Conservation (phyloP, 2,888 invertebrate species). For the Drosophila meridionalis region DNA sequence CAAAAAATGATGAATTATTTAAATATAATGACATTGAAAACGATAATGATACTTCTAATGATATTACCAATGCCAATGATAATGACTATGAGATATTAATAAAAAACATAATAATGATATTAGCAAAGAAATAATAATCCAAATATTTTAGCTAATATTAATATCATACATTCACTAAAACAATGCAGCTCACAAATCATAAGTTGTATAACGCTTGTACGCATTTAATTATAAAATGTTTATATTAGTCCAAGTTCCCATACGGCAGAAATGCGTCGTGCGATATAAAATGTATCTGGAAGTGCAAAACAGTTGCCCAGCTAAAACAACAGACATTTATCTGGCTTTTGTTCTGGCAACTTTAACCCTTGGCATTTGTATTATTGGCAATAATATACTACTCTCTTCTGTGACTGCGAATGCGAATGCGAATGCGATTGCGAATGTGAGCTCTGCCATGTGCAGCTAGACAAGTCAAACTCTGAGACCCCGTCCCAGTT, state of each 20-base stretch:
- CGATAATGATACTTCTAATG: not conserved
- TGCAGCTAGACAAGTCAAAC: conserved; percentile 27
- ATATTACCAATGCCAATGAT: not conserved
- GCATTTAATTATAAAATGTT: conserved; percentile 21
- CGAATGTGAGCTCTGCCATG: conserved; percentile 30
- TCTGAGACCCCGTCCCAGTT: not conserved
- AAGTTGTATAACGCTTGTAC: not conserved
- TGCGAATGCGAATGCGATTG: conserved; percentile 21
- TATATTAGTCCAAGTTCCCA: conserved; percentile 29
- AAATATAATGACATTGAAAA: not conserved
- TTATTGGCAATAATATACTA: conserved; percentile 66
- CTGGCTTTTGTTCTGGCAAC: conserved; percentile 45
- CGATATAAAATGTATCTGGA: conserved; percentile 10
- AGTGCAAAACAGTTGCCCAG: conserved; percentile 35
- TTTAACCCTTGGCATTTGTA: conserved; percentile 67
- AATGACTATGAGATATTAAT: not conserved
- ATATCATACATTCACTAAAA: not conserved
- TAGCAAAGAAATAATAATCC: no score
- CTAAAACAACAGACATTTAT: conserved; percentile 47
- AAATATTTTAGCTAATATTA: not conserved
- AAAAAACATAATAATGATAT: not conserved
- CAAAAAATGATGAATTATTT: not conserved
- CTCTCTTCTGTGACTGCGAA: conserved; percentile 24
- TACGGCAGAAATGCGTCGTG: conserved; percentile 12
- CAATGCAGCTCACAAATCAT: not conserved